Evolutionary conservation across 2,888 invertebrate genomes (phyloP).

Genomic region (Crossocerus cetratus): DNA sequence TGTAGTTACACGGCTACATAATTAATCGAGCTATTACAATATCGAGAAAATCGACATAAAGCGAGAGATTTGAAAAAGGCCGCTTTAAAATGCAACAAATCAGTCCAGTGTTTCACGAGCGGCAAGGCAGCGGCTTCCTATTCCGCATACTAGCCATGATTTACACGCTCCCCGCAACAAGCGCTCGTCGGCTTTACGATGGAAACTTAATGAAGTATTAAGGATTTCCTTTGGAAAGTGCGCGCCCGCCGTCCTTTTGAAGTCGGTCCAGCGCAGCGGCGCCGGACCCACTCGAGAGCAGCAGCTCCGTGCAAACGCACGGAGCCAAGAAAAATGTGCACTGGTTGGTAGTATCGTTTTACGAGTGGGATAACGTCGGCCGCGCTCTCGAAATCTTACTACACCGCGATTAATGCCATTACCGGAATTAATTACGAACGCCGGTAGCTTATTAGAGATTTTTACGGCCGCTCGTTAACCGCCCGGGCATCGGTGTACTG

Average conservation of each 20-base stretch:
- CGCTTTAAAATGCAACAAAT: no score
- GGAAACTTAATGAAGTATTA: conserved; percentile 12
- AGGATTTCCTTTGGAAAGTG: background rate
- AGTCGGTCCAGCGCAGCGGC: background rate
- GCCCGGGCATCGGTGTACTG: conserved; percentile 16
- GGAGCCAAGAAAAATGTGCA: conserved; percentile 2
- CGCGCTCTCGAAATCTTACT: conserved; percentile 32
- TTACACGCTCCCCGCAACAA: conserved; percentile 26
- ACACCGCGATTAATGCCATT: conserved; percentile 37
- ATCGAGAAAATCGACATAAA: no score
- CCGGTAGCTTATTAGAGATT: conserved; percentile 47
- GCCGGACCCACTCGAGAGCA: no score
- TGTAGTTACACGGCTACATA: no score
- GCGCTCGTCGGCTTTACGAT: conserved; percentile 8
- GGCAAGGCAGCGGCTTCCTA: conserved; percentile 11
- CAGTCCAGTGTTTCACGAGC: no score
- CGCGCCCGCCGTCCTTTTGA: background rate
- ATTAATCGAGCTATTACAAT: no score
- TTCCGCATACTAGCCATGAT: conserved; percentile 33
- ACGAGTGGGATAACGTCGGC: conserved; percentile 37
- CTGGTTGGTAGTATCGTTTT: conserved; percentile 17
- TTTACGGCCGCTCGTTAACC: conserved; percentile 50
- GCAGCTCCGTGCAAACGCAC: conserved; percentile 3
- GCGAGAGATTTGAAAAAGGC: no score
- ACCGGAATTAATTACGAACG: conserved; percentile 46